These are phyloP conservation scores for Drosophila sp. DNA, from an alignment of 1,140 invertebrate genomes.

Conservation along the genomic window DNA sequence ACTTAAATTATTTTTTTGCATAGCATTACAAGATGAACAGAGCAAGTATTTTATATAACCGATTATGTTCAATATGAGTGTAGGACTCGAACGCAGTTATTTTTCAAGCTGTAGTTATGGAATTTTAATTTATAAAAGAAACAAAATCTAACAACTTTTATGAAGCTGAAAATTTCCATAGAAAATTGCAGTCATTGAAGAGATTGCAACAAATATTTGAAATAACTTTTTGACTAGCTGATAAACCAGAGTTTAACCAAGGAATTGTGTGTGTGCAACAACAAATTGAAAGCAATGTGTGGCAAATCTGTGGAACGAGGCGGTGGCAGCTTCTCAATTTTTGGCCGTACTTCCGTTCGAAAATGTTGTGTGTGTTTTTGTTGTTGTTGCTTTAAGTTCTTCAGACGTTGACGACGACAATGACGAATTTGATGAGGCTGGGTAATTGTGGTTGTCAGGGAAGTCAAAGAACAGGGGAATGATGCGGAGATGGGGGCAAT, in stretches of 20 bases:
- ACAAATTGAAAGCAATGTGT: background rate
- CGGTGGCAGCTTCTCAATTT: conserved; percentile 19
- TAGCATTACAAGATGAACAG: too few species aligned
- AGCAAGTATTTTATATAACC: too few species aligned
- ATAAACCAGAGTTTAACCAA: background rate
- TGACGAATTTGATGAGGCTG: conserved; percentile 10
- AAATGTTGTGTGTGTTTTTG: conserved; percentile 44
- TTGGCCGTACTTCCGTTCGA: conserved; percentile 56
- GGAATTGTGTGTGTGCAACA: background rate
- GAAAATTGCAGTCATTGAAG: background rate
- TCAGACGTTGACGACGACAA: conserved; percentile 70
- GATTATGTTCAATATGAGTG: too few species aligned
- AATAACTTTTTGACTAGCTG: background rate
- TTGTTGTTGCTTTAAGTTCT: conserved; percentile 49
- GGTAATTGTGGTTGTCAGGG: conserved; percentile 39
- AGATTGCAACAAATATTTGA: background rate
- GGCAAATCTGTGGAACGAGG: background rate
- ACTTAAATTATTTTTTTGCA: too few species aligned
- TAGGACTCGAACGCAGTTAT: too few species aligned
- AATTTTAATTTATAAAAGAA: too few species aligned
- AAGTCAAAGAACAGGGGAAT: background rate
- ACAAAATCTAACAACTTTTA: too few species aligned
- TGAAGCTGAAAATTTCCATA: background rate
- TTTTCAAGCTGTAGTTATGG: too few species aligned
- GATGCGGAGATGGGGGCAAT: background rate